Conservation (phyloP, 2,113 vertebrate genomes). For the Hyla sarda region DNA sequence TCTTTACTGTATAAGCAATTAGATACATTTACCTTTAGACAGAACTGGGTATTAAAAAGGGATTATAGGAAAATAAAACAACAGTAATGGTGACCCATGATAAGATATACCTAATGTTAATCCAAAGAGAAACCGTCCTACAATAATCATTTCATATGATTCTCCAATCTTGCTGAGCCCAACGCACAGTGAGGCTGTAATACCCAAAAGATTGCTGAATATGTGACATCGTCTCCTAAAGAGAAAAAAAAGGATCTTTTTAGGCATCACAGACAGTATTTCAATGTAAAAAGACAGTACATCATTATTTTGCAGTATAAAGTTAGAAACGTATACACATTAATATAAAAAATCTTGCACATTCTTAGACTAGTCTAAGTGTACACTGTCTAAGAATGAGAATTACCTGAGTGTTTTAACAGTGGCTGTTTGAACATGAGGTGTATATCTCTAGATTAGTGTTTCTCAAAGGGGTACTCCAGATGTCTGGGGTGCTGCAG, state of each 20-base stretch:
- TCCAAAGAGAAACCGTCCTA: conserved; percentile 76
- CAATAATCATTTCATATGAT: conserved; percentile 80
- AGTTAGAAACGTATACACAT: not conserved
- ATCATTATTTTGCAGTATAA: not conserved
- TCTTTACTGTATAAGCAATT: not conserved
- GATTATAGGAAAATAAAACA: not conserved
- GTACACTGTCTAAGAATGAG: too few species aligned
- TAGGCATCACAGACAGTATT: not conserved
- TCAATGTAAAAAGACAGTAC: not conserved
- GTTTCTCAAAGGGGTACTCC: too few species aligned
- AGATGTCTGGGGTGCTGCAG: too few species aligned
- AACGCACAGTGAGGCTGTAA: conserved; percentile 77
- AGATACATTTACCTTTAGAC: not conserved
- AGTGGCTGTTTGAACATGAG: too few species aligned
- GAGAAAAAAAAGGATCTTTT: not conserved
- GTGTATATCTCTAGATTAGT: too few species aligned
- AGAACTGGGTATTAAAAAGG: not conserved
- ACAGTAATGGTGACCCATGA: not conserved
- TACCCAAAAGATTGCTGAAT: conserved; percentile 74
- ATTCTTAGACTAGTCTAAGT: too few species aligned
- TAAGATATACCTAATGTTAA: conserved; percentile 76
- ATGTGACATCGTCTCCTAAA: conserved; percentile 78
- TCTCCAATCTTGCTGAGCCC: conserved; percentile 72
- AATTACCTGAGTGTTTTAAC: too few species aligned
- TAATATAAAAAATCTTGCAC: too few species aligned